Base-by-base conservation (phyloP, 2,797 vertebrate genomes). In the Sebastes diaconus region DNA sequence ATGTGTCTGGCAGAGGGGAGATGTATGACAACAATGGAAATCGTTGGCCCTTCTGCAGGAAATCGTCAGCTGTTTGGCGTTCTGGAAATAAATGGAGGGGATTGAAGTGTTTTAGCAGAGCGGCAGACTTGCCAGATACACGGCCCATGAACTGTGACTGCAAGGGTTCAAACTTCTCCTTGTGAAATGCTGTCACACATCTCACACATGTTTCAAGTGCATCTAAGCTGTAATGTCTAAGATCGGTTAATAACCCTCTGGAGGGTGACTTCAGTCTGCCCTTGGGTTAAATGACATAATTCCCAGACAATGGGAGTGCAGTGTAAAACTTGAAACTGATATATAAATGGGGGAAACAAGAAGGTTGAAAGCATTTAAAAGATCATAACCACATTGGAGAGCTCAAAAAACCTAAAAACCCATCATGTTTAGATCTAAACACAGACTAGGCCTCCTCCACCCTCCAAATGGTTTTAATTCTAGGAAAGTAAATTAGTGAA, bases 11-110 rank as follows among this genome's bases (percentile, higher is more conserved):
- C 80, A 66, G 63, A 74, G 74, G 79, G 39, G 58, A 73, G 79
- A 77, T 72, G 60, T 70, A 83, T 69, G 81, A 85, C 81, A 90
- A 79, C 74, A 79, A 78, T 88, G 75, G 82, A 87, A 91, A 84
- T 81, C 6, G 42, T 69, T 84, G 84, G 88, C 83, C 72, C 61
- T 69, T 76, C 79, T 78, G 84, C 77, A 81, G 68, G 72, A 91
- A 52, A 73, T 90, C 60, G 73, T 90, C 89, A 88, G 90, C 92
- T 92, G 88, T 84, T 92, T 90, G 83, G 83, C 84, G 57, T 87
- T 90, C 68, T 90, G 84, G 87, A 89, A 90, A 93, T 73, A 88
- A 85, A 85, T 46, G 75, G 39, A 68, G 63, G 73, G 57, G 0
- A 85, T 75, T 83, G 81, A 74, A 90, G 87, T 87, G 80, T 90